A percentile compares a stretch with the other conserved stretches of the same genome.
These are phyloP conservation scores for Mythimna lalbum DNA, from an alignment of 2,888 invertebrate species.

Conservation along the genomic window DNA sequence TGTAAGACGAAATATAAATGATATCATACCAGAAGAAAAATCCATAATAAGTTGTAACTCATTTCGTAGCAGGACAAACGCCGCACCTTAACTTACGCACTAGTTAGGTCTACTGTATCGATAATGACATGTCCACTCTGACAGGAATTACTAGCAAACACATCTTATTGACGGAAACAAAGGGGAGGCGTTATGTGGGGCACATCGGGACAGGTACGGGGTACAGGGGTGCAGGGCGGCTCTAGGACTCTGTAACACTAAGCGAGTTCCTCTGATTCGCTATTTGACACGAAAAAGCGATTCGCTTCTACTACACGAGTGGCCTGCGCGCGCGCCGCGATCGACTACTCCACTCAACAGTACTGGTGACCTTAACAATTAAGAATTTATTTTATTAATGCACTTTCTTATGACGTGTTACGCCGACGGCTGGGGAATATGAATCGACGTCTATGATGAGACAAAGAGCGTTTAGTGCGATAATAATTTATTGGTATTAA, in stretches of 20 bases:
- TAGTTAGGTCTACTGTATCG: constrained; percentile 84
- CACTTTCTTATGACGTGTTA: constrained; percentile 87
- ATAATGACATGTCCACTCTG: constrained; percentile 88
- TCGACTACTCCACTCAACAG: constrained; percentile 83
- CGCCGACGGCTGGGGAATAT: constrained; percentile 67
- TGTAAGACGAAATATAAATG: constrained; percentile 40
- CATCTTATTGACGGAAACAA: constrained; percentile 72
- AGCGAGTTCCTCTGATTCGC: constrained; percentile 82
- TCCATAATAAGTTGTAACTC: constrained; percentile 84
- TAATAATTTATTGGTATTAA: constrained; percentile 47
- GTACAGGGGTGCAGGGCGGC: constrained; percentile 65
- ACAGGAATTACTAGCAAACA: constrained; percentile 80
- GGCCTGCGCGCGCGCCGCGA: constrained; percentile 85
- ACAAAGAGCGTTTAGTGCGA: constrained; percentile 67
- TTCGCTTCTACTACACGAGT: constrained; percentile 89
- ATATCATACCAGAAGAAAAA: constrained; percentile 83
- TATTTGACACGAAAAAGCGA: constrained; percentile 80
- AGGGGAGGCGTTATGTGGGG: constrained; percentile 57
- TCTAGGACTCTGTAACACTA: constrained; percentile 83
- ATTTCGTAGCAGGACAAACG: constrained; percentile 81
- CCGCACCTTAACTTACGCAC: constrained; percentile 74
- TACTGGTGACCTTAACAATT: constrained; percentile 88
- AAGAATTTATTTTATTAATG: constrained; percentile 89
- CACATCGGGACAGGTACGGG: constrained; percentile 50
- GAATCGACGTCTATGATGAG: constrained; percentile 68